Base-by-base conservation (phyloP, 2,797 vertebrate genomes). In the Acestrorhynchus altus region DNA sequence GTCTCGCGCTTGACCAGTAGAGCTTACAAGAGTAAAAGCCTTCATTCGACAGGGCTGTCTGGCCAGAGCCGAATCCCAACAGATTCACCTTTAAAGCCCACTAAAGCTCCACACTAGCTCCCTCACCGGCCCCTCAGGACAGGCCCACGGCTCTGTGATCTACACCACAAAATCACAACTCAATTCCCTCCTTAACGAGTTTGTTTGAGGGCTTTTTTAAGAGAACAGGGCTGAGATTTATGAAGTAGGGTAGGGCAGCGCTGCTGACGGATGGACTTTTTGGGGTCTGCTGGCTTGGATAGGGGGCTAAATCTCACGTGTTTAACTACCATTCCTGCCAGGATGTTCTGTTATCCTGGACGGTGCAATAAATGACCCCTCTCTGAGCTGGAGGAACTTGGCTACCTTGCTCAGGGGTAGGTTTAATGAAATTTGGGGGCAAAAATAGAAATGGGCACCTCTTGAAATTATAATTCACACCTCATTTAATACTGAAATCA, bases 161-260 rank as follows among this genome's bases (percentile, higher is more conserved):
- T 76, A 79, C 64, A 70, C 63, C 73, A 57, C 69, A 63, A 74
- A 80, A 83, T 80, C 79, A 77, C 80, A 81, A 79, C 83, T 81
- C 81, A 74, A 81, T 85, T 86, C 82, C 69, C 74, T 49, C 59
- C 81, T 78, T 83, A 85, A 87, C 66, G 75, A 84, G 80, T 83
- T 78, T n/a, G 54, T 81, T 67, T 75, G 75, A 56, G 16, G 71
- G 49, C 26, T n/a, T 13, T 74, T 67, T 72, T 31, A 22, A 49
- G 26, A 16, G 69, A 70, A 66, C 57, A 61, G 54, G 64, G 44
- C 59, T 9, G 39, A 81, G 84, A 83, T 81, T 87, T 82, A 83
- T 82, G 80, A 60, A 70, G 31, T n/a, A n/a, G 63, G 20, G 63
- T 49, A 42, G 54, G 28, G 31, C 16, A 22, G 12, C 64, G 72